Evolutionary conservation across 92 coral and sea anemone species (phyloP).

Genomic region (Galaxea fascicularis): DNA sequence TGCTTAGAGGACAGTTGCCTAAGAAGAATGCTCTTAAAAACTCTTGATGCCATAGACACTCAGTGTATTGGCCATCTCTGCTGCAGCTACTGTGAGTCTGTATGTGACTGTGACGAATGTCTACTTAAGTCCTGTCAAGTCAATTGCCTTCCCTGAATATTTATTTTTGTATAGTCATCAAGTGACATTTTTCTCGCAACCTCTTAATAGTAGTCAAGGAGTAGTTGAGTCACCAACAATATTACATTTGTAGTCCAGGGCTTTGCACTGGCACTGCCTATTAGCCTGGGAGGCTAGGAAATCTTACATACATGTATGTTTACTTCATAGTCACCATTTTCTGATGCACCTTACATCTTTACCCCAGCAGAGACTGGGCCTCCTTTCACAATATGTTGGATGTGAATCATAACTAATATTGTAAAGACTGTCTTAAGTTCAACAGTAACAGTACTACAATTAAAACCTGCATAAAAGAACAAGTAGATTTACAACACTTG

Average conservation of each 20-base stretch:
- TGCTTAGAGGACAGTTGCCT: conserved; percentile 15
- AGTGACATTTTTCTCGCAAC: neutral
- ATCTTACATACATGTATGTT: neutral
- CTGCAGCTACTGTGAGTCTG: conserved; percentile 47
- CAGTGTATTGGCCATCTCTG: conserved; percentile 42
- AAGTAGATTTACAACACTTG: conserved; percentile 2
- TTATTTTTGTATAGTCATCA: conserved; percentile 1
- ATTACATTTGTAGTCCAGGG: conserved; percentile 3
- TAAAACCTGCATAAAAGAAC: neutral
- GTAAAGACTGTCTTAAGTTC: neutral
- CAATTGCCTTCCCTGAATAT: conserved; percentile 3
- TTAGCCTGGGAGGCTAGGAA: conserved; percentile 4
- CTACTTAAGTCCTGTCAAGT: conserved; percentile 3
- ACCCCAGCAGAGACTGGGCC: too few relatives aligned
- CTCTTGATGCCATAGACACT: conserved; percentile 42
- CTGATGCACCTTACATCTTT: too few relatives aligned
- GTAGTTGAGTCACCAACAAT: neutral
- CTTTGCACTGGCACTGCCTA: conserved; percentile 4
- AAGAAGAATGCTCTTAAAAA: conserved; percentile 33
- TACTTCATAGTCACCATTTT: neutral
- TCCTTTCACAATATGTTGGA: too few relatives aligned
- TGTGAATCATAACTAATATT: too few relatives aligned
- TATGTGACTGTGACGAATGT: conserved; percentile 37
- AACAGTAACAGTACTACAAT: neutral
- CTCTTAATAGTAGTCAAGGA: conserved; percentile 2